Conservation (phyloP, 2,113 vertebrate genomes). For the Ramphastos sulfuratus region DNA sequence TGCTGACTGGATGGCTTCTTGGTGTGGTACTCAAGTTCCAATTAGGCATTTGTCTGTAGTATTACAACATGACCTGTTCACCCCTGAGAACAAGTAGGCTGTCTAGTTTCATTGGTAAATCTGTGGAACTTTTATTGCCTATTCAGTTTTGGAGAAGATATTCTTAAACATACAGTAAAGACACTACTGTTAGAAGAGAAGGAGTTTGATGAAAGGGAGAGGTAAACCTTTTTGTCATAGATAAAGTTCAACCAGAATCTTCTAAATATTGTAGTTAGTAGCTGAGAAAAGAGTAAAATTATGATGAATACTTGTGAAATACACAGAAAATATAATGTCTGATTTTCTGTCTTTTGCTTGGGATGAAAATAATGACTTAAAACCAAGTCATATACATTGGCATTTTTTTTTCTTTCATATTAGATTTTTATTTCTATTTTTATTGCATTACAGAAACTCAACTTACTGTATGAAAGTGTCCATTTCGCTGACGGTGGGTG, state of each 20-base stretch:
- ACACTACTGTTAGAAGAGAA: background rate
- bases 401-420: background rate
- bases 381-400: background rate
- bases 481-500: constrained; percentile 93
- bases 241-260: background rate
- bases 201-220: background rate
- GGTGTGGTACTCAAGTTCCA: fast-evolving
- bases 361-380: background rate
- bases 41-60: background rate
- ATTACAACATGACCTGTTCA: background rate
- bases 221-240: background rate
- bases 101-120: background rate
- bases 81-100: background rate
- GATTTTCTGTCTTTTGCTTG: background rate
- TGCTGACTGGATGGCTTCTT: background rate
- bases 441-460: constrained; percentile 88
- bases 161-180: background rate
- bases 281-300: background rate
- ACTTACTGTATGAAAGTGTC: constrained; percentile 99
- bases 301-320: background rate
- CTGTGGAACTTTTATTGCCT: background rate
- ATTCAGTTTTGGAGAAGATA: background rate
- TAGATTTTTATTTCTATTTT: constrained; percentile 57
- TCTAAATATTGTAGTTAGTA: background rate
- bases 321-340: background rate